Percentiles rank a stretch among this genome's conserved stretches.
phyloP scores from a whole-genome alignment of 2,888 invertebrate genomes.

The Athalia cordata region DNA sequence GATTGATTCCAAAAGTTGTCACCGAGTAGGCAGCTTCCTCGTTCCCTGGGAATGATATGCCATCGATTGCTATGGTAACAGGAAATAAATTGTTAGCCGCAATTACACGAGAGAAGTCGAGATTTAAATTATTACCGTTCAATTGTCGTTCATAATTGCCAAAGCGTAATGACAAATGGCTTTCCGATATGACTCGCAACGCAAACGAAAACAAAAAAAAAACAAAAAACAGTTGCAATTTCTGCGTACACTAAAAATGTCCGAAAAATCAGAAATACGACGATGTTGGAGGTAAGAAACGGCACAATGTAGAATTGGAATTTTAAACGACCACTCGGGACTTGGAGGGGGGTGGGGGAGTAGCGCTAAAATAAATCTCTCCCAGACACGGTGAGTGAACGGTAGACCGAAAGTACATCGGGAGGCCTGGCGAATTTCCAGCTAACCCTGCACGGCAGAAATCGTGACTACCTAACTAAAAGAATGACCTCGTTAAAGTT shows the following conservation, averaged over 20 bases:
- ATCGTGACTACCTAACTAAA: background rate
- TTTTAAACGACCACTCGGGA: slow-evolving; percentile 11
- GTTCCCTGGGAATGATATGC: too few species aligned
- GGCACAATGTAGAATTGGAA: slow-evolving; percentile 19
- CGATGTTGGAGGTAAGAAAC: slow-evolving; percentile 14
- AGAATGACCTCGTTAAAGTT: background rate
- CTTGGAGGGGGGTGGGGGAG: background rate
- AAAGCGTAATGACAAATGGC: too few species aligned
- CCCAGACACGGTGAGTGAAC: background rate
- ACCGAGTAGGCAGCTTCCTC: too few species aligned
- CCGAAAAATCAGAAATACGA: background rate
- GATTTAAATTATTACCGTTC: too few species aligned
- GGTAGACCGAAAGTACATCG: background rate
- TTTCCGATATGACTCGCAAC: too few species aligned
- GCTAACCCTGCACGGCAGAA: background rate
- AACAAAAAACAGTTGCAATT: background rate
- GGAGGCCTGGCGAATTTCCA: background rate
- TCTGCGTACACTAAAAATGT: background rate
- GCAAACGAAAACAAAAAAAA: too few species aligned
- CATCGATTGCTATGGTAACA: too few species aligned
- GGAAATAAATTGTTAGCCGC: too few species aligned
- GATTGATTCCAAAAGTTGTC: too few species aligned
- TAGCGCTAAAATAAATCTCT: slow-evolving; percentile 11
- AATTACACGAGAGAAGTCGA: too few species aligned
- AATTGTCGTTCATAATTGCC: too few species aligned